A percentile compares a stretch with the other conserved stretches of the same genome.
Conservation (phyloP, 2,888 invertebrate species). For the Himalopsyche japonica region DNA sequence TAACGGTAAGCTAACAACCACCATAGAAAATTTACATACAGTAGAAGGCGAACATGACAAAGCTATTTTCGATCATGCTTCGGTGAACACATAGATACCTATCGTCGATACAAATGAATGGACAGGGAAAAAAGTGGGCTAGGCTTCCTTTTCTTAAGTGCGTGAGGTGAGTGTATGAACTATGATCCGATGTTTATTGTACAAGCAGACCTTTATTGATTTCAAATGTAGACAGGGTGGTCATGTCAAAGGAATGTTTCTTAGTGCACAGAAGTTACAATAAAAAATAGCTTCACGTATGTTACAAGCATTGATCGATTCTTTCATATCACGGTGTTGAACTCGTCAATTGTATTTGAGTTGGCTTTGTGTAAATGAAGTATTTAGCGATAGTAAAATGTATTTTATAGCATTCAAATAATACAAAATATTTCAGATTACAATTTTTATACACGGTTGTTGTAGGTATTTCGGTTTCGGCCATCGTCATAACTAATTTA, state of each 20-base stretch:
- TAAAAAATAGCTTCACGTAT: no score
- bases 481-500: no score
- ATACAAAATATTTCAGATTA: no score
- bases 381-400: no score
- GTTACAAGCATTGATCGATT: no score
- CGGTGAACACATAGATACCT: neutral
- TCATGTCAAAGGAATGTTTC: neutral
- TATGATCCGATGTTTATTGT: neutral
- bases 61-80: neutral
- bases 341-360: no score
- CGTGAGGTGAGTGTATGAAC: neutral
- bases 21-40: neutral
- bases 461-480: no score
- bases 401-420: no score
- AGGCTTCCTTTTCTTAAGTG: neutral
- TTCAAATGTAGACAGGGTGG: neutral
- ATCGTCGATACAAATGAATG: neutral
- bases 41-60: neutral
- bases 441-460: no score
- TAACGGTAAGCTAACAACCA: neutral
- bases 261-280: no score
- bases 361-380: no score
- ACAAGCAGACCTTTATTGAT: neutral
- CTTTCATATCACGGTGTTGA: no score
- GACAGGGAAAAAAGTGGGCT: neutral